phyloP scores from a whole-genome alignment of 2,888 invertebrate species.

The Oligia fasciuncula region DNA sequence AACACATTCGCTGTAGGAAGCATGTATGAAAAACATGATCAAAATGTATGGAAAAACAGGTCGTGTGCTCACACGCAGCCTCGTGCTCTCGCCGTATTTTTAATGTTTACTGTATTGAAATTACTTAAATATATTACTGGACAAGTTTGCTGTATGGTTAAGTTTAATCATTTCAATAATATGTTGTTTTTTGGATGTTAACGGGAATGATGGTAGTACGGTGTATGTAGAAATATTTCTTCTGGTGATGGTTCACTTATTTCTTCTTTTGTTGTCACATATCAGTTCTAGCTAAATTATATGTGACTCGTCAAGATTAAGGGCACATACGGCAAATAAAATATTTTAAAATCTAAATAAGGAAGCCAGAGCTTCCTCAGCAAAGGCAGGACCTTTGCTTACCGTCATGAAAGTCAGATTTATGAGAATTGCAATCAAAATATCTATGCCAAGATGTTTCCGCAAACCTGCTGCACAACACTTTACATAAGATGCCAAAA shows the following conservation, averaged over 20 bases:
- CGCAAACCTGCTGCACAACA: neutral
- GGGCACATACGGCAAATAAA: neutral
- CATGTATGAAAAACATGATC: conserved; percentile 58
- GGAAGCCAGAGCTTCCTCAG: neutral
- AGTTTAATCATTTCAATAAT: neutral
- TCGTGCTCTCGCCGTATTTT: conserved; percentile 52
- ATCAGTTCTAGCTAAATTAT: too few relatives aligned
- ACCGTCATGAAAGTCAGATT: neutral
- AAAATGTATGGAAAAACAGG: conserved; percentile 52
- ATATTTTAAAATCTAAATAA: neutral
- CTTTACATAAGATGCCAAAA: neutral
- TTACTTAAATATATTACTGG: conserved; percentile 36
- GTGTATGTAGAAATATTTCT: neutral
- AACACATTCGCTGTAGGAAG: conserved; percentile 57
- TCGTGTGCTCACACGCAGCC: conserved; percentile 44
- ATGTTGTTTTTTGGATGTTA: conserved; percentile 1
- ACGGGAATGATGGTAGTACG: neutral
- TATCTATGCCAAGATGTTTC: neutral
- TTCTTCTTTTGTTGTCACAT: neutral
- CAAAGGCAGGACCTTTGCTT: too few relatives aligned
- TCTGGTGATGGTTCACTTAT: neutral
- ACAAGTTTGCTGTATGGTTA: conserved; percentile 21
- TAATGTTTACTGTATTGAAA: conserved; percentile 49
- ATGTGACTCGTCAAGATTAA: neutral
- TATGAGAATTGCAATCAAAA: neutral